These are phyloP conservation scores for Cerastis rubricosa DNA, from an alignment of 2,888 invertebrate genomes.

Conservation along the genomic window DNA sequence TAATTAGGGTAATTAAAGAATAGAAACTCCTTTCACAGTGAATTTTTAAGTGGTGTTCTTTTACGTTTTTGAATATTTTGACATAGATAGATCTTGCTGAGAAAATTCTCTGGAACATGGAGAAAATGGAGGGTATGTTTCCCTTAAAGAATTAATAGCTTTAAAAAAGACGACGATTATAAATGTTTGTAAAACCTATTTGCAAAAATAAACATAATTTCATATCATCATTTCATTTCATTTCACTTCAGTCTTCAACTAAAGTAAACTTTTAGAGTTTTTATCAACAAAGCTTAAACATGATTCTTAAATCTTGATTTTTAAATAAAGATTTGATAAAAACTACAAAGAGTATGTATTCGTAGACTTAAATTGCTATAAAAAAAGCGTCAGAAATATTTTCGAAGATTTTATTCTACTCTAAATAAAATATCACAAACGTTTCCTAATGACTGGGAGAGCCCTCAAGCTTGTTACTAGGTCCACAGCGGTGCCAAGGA, in stretches of 20 bases:
- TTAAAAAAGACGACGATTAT: no score
- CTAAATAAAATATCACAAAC: constrained; percentile 17
- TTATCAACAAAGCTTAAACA: background rate
- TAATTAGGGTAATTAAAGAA: constrained; percentile 31
- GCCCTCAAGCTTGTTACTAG: constrained; percentile 74
- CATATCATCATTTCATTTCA: no score
- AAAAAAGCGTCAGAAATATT: no score
- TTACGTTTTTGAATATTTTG: background rate
- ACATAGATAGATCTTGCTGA: background rate
- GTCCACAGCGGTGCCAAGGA: constrained; percentile 78
- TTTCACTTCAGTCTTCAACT: background rate
- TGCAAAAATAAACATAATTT: no score
- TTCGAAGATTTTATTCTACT: background rate
- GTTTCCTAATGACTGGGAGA: constrained; percentile 37
- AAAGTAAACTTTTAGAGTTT: background rate
- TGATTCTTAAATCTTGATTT: background rate
- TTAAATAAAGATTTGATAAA: background rate
- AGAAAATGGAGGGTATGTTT: background rate
- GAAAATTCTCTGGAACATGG: background rate
- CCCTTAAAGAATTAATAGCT: background rate
- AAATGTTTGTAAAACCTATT: no score
- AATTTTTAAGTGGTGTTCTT: background rate
- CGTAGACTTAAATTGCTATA: no score
- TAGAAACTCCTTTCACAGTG: background rate
- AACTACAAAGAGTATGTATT: background rate